Base-by-base conservation (phyloP, 2,797 vertebrate species). In the Pelobates cultripes region DNA sequence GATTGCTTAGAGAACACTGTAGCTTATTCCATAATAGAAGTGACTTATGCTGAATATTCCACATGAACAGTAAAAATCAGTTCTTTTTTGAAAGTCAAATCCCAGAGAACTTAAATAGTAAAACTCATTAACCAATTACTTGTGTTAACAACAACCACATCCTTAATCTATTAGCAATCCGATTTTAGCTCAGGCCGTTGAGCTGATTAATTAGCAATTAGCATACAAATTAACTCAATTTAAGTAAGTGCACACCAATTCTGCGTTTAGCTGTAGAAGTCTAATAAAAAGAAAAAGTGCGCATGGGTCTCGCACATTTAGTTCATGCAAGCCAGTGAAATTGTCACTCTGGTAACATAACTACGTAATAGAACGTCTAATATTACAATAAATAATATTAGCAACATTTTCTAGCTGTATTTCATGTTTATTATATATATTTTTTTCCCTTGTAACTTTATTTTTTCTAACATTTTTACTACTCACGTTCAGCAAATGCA, bases 61-160 rank as follows among this genome's bases (percentile, higher is more conserved):
- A 77, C 66, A 43, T 64, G 13, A 70, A 64, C 77, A 70, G 64
- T 73, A 47, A 83, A 75, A 51, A 76, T 66, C 67, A 71, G 72
- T 55, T 64, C 72, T 66, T 77, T 77, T 75, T 57, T 70, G 66
- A 83, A 79, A 83, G 45, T 53, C 71, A 79, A 79, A 84, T 79
- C 66, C 44, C 72, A 79, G 60, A 75, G 73, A 55, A 84, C 63
- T 67, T 64, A 84, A 84, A 79, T 70, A 69, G 77, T 61, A 79
- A 84, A 79, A 71, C 82, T 67, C 82, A 79, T 84, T 84, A 84
- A 79, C 77, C 82, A 84, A 84, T 84, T 84, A 84, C 82, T 79
- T 79, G 66, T 70, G 55, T 79, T 84, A 64, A 78, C 66, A 84
- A 75, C 82, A 79, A 78, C 77, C 72, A 84, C 72, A 79, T 84